phyloP scores from a whole-genome alignment of 2,797 vertebrate species.

The Erpetoichthys calabaricus region DNA sequence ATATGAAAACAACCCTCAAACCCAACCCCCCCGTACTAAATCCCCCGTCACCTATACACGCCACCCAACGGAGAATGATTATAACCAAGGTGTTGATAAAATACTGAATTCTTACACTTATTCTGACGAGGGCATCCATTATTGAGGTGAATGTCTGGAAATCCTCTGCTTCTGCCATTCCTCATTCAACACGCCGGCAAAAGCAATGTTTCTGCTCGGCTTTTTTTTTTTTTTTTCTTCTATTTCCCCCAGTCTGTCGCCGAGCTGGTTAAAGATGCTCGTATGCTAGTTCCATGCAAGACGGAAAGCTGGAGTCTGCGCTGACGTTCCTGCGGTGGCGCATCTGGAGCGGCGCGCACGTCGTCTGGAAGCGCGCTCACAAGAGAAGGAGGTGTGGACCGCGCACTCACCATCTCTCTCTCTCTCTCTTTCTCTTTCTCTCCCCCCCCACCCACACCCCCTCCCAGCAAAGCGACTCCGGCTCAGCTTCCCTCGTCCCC shows the following conservation, averaged over 20 bases:
- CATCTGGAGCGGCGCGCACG: background rate
- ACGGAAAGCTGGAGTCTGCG: slow-evolving; percentile 11
- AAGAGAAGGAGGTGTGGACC: background rate
- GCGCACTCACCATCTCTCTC: background rate
- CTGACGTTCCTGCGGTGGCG: slow-evolving; percentile 12
- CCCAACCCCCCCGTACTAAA: no score
- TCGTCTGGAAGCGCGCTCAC: slow-evolving; percentile 1
- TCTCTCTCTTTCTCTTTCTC: background rate
- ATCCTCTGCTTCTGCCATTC: slow-evolving; percentile 77
- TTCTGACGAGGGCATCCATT: slow-evolving; percentile 86
- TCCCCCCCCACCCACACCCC: background rate
- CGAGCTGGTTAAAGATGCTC: slow-evolving; percentile 4
- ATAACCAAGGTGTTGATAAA: background rate
- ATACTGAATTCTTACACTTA: slow-evolving; percentile 64
- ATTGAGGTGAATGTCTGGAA: slow-evolving; percentile 81
- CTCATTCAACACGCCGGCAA: background rate
- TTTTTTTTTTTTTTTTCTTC: background rate
- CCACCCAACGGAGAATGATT: no score
- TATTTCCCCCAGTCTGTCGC: background rate
- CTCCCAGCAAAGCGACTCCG: slow-evolving; percentile 47
- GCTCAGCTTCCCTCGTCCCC: slow-evolving; percentile 82
- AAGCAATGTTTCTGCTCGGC: slow-evolving; percentile 2
- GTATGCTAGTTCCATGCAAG: background rate
- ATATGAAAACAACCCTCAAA: no score
- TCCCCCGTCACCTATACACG: no score